Evolutionary conservation across 2,888 invertebrate species (phyloP).

Genomic region (Danaus chrysippus): DNA sequence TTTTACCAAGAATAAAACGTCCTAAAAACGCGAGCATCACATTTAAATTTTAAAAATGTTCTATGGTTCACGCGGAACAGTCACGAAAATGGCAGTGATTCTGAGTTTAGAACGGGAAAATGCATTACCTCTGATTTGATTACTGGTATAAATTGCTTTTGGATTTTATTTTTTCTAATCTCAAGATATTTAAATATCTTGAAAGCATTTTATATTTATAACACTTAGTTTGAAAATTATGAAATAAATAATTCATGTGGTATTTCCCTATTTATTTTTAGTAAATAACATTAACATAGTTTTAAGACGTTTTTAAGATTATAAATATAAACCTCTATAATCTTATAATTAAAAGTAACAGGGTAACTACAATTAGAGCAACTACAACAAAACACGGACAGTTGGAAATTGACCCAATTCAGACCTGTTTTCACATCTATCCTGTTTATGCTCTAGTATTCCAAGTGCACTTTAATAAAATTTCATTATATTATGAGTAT

Average conservation of each 20-base stretch:
- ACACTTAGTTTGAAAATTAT: too few relatives aligned
- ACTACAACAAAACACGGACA: conserved; percentile 1
- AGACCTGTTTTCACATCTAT: neutral
- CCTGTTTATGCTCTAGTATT: neutral
- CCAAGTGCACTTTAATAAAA: neutral
- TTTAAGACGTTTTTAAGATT: too few relatives aligned
- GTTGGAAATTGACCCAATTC: conserved; percentile 1
- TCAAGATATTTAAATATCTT: too few relatives aligned
- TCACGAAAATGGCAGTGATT: neutral
- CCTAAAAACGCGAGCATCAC: neutral
- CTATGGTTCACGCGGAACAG: neutral
- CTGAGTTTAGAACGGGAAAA: neutral
- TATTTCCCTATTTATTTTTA: too few relatives aligned
- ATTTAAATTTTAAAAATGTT: conserved; percentile 5
- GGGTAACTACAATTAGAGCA: neutral
- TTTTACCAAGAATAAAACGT: neutral
- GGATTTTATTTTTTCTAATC: neutral
- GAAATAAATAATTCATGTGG: too few relatives aligned
- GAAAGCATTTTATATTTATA: too few relatives aligned
- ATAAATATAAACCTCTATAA: neutral
- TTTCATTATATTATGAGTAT: neutral
- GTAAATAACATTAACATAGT: neutral
- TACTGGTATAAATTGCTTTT: neutral
- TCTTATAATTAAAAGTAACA: neutral
- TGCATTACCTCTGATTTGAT: neutral